Evolutionary conservation across 1,140 invertebrate genomes (phyloP), one percentile per base, ranked within the genome.

Genomic region (Antheraea mylitta): DNA sequence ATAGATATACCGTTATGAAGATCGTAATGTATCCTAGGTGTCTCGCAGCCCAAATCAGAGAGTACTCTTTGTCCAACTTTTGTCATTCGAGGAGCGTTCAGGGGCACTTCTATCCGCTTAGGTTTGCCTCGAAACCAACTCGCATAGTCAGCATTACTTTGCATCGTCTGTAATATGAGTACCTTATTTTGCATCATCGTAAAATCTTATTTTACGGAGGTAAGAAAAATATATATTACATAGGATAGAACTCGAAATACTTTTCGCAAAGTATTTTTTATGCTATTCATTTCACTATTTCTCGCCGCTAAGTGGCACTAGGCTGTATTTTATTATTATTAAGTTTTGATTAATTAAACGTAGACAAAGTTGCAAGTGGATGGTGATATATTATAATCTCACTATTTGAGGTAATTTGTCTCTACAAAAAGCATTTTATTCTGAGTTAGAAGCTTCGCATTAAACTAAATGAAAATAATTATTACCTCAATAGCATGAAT

Each of bases 21-120:
- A 22, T 95, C 94, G 70, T 97, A 96, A 91, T 97, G 95, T 65
- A 98, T 95, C 61, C 95, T 93, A 0, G 97, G 97, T 0, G 97
- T 96, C 89, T 98, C 97, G 79, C 97, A 97, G 13, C 97, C 97
- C 62, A 96, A 81, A 75, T 96, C 93, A 63, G 95, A 96, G 0
- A 98, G 81, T 53, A 95, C 80, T 64, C 90, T 88, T 0, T 85
- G 59, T 11, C 92, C 72, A 59, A 88, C 86, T 69, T 92, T 93
- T 6, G 95, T 94, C 66, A 92, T 75, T 0, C 94, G 93, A 59
- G 89, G 87, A 11, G 92, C 93, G 8, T 87, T 84, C 68, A 96
- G 74, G 0, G 96, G 95, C 42, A 98, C 77, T 6, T 96, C 93
- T 75, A 97, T 96, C 36, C 97, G 88, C 72, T 96, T 90, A 0